A percentile compares a stretch with the other conserved stretches of the same genome.
Conservation (phyloP, 2,797 vertebrate genomes). For the Apogon talboti region DNA sequence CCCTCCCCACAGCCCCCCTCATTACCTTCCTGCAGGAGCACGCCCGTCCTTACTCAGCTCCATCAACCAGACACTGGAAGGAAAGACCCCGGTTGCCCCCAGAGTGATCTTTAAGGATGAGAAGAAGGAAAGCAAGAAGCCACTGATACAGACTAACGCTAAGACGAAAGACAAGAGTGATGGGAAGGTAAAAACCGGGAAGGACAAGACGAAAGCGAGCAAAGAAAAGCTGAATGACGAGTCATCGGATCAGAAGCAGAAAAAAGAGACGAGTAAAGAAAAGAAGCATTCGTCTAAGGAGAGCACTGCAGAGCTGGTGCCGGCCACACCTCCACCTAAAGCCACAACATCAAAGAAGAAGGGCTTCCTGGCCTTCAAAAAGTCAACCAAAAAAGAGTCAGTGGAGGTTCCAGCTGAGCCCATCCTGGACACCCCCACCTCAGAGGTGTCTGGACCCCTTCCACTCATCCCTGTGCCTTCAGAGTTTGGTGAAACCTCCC, state of each 20-base stretch:
- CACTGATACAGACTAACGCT: slow-evolving; percentile 29
- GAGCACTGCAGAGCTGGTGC: slow-evolving; percentile 53
- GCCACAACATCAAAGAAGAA: slow-evolving; percentile 61
- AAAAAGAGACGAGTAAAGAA: slow-evolving; percentile 64
- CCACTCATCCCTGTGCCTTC: slow-evolving; percentile 57
- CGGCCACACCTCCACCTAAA: slow-evolving; percentile 57
- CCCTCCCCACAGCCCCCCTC: slow-evolving; percentile 60
- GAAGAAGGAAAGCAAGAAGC: slow-evolving; percentile 68
- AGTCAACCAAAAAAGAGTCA: slow-evolving; percentile 40
- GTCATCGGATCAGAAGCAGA: slow-evolving; percentile 53
- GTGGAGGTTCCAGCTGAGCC: slow-evolving; percentile 15
- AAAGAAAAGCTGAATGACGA: slow-evolving; percentile 45
- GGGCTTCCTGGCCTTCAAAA: slow-evolving; percentile 62
- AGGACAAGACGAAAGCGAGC: slow-evolving; percentile 56
- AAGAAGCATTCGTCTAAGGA: slow-evolving; percentile 51
- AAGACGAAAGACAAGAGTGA: slow-evolving; percentile 62
- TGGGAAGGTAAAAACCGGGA: slow-evolving; percentile 49
- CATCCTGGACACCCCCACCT: slow-evolving; percentile 56
- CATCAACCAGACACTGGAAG: slow-evolving; percentile 71
- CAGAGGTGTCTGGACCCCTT: slow-evolving; percentile 16
- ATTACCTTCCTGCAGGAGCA: slow-evolving; percentile 71
- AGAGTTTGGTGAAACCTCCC: not conserved
- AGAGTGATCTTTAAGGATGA: slow-evolving; percentile 83
- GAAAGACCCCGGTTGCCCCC: slow-evolving; percentile 39
- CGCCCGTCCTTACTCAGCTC: slow-evolving; percentile 76